Evolutionary conservation across 2,888 invertebrate genomes (phyloP).

Genomic region (Leucania comma): DNA sequence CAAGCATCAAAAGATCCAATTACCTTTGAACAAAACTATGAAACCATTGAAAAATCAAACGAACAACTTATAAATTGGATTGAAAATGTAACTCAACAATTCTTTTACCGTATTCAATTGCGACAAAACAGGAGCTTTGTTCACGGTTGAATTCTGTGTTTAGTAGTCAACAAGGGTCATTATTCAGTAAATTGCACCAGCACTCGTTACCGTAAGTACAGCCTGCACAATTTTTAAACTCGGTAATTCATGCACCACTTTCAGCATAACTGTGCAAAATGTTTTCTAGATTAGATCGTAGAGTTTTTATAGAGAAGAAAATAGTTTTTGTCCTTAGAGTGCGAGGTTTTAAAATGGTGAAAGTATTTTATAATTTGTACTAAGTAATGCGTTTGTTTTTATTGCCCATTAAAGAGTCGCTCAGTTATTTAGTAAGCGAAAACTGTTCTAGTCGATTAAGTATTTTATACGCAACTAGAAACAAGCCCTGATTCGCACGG

Average conservation of each 20-base stretch:
- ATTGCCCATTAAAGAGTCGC: neutral
- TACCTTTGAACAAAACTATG: slow-evolving; percentile 13
- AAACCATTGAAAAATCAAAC: slow-evolving; percentile 24
- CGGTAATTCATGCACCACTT: slow-evolving; percentile 55
- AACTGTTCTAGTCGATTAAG: neutral
- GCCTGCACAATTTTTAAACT: slow-evolving; percentile 46
- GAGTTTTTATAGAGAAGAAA: slow-evolving; percentile 19
- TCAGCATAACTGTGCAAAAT: slow-evolving; percentile 27
- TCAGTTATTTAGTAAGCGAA: neutral
- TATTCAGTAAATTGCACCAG: slow-evolving; percentile 68
- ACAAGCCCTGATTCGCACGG: too few relatives aligned
- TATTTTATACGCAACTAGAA: neutral
- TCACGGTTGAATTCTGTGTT: slow-evolving; percentile 29
- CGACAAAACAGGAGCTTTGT: slow-evolving; percentile 52
- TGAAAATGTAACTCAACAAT: slow-evolving; percentile 45
- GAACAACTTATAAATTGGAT: slow-evolving; percentile 35
- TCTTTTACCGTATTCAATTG: slow-evolving; percentile 46
- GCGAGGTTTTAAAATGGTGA: neutral
- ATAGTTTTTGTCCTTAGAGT: slow-evolving; percentile 1
- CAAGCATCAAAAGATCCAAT: too few relatives aligned
- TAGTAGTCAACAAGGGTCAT: slow-evolving; percentile 66
- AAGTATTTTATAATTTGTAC: neutral
- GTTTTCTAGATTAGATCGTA: slow-evolving; percentile 45
- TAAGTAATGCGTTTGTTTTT: neutral
- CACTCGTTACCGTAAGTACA: slow-evolving; percentile 45